A percentile compares a stretch with the other conserved stretches of the same genome.
These are phyloP conservation scores for Collichthys lucidus DNA, from an alignment of 2,113 vertebrate genomes.

Conservation along the genomic window DNA sequence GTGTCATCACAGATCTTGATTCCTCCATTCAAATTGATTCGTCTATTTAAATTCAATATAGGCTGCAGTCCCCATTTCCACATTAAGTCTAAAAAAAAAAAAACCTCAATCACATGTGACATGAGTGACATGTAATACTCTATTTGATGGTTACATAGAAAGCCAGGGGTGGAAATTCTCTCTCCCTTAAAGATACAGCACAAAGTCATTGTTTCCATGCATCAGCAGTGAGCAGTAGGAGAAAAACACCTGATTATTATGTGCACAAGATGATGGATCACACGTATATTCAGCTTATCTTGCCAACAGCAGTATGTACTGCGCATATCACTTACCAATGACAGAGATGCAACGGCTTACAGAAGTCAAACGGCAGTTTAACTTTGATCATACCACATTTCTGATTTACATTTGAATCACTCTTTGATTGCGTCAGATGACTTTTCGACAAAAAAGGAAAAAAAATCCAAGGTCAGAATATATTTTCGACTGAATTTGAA, in stretches of 20 bases:
- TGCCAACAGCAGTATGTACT: conserved; percentile 57
- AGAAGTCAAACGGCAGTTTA: conserved; percentile 74
- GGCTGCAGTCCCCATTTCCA: conserved; percentile 25
- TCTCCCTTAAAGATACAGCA: conserved; percentile 39
- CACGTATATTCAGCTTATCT: conserved; percentile 65
- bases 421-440: conserved; percentile 71
- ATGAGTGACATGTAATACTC: conserved; percentile 56
- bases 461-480: conserved; percentile 72
- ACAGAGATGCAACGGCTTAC: conserved; percentile 61
- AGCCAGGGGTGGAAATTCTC: conserved; percentile 44
- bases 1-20: conserved; percentile 48
- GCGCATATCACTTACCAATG: conserved; percentile 63
- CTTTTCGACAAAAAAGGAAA: conserved; percentile 47
- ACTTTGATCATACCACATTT: conserved; percentile 72
- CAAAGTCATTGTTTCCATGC: conserved; percentile 47
- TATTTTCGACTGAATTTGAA: conserved; percentile 73
- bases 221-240: conserved; percentile 38
- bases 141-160: conserved; percentile 55
- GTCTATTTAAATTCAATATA: conserved; percentile 52
- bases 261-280: conserved; percentile 70
- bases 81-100: conserved; percentile 36
- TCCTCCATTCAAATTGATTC: conserved; percentile 49
- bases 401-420: conserved; percentile 79
- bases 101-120: conserved; percentile 26
- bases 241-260: conserved; percentile 68